phyloP scores from a whole-genome alignment of 2,113 vertebrate genomes.

The Neolamprologus toae region DNA sequence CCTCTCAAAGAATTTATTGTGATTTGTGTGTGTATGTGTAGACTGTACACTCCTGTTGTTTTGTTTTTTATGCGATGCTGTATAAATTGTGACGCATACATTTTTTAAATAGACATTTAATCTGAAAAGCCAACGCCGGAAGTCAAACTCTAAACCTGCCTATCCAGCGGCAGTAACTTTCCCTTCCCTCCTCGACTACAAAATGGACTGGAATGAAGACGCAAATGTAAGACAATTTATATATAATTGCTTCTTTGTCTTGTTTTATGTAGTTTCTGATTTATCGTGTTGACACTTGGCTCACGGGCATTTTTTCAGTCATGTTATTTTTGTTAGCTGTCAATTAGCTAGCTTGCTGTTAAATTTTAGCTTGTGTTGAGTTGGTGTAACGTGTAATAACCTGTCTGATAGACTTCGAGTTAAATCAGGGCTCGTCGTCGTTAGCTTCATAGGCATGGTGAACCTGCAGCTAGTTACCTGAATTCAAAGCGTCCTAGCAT shows the following conservation, averaged over 20 bases:
- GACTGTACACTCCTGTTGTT: neutral
- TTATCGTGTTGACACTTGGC: accelerated
- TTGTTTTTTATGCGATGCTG: neutral
- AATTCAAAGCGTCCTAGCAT: neutral
- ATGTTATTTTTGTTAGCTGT: neutral
- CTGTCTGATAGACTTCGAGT: neutral
- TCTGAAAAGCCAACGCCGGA: constrained; percentile 19
- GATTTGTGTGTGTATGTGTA: neutral
- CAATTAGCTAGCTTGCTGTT: neutral
- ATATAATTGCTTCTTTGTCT: no score
- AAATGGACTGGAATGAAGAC: constrained; percentile 67
- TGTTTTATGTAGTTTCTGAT: no score
- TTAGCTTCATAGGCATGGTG: neutral
- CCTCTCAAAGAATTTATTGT: neutral
- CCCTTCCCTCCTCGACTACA: constrained; percentile 9
- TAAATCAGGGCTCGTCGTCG: neutral
- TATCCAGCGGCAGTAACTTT: neutral
- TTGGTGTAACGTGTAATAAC: neutral
- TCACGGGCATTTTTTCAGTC: neutral
- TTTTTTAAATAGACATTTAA: neutral
- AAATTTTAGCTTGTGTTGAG: neutral
- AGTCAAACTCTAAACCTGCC: neutral
- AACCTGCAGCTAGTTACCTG: neutral
- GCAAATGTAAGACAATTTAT: constrained; percentile 36
- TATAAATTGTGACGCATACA: neutral